These are phyloP conservation scores for Stenodema calcarata DNA, from an alignment of 2,888 invertebrate genomes.

Conservation along the genomic window DNA sequence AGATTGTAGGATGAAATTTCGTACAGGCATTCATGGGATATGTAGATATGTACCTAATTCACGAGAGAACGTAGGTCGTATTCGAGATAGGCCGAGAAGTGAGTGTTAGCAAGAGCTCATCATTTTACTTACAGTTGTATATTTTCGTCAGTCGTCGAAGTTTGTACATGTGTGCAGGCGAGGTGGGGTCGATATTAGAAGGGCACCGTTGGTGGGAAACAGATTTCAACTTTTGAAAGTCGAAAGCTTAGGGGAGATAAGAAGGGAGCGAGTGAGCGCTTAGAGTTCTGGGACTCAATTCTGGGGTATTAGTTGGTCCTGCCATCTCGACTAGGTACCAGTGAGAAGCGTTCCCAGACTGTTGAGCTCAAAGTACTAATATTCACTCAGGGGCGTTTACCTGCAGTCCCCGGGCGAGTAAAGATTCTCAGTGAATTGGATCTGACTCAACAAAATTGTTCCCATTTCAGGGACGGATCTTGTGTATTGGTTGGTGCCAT, in stretches of 20 bases:
- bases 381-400: neutral
- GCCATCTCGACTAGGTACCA: constrained; percentile 16
- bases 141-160: too few species aligned
- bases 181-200: constrained; percentile 10
- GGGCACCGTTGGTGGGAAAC: constrained; percentile 1
- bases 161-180: neutral
- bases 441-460: too few species aligned
- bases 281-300: constrained; percentile 34
- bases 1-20: too few species aligned
- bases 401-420: neutral
- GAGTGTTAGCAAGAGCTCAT: too few species aligned
- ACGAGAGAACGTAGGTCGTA: too few species aligned
- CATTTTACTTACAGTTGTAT: too few species aligned
- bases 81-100: too few species aligned
- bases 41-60: too few species aligned
- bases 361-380: neutral
- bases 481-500: too few species aligned
- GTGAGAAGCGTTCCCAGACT: neutral
- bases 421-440: neutral
- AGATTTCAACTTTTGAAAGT: constrained; percentile 17
- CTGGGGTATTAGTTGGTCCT: constrained; percentile 22
- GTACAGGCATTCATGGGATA: too few species aligned
- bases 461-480: too few species aligned
- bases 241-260: constrained; percentile 5
- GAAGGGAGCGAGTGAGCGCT: neutral